Percentiles rank a stretch among this genome's conserved stretches.
Evolutionary conservation across 2,797 vertebrate genomes (phyloP).

Genomic region (Acipenser transmontanus): DNA sequence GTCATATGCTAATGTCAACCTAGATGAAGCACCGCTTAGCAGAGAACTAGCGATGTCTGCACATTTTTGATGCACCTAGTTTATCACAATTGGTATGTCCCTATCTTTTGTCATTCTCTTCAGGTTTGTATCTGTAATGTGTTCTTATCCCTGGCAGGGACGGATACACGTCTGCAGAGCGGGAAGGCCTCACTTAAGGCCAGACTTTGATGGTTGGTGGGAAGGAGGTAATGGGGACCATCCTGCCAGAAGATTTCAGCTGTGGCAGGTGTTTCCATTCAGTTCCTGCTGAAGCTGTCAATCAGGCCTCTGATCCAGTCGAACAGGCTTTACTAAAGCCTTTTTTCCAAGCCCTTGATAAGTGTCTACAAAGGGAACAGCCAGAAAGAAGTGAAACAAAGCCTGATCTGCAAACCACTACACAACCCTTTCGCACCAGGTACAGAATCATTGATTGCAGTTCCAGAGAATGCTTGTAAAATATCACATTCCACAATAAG

Average conservation of each 20-base stretch:
- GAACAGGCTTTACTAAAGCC: constrained; percentile 49
- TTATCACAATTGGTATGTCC: background rate
- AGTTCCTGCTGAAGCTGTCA: constrained; percentile 36
- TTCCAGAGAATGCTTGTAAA: too few species aligned
- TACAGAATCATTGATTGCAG: constrained; percentile 28
- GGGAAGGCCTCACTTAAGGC: constrained; percentile 77
- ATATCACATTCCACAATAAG: too few species aligned
- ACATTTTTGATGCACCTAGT: too few species aligned
- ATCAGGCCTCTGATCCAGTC: background rate
- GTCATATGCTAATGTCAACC: too few species aligned
- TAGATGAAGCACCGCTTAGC: too few species aligned
- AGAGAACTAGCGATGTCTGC: too few species aligned
- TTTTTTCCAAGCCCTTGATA: constrained; percentile 68
- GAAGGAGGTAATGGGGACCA: constrained; percentile 84
- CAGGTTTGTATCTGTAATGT: background rate
- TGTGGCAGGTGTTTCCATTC: constrained; percentile 86
- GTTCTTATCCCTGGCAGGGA: constrained; percentile 53
- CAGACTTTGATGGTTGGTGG: constrained; percentile 82
- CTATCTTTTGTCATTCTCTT: background rate
- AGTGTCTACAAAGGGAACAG: constrained; percentile 36
- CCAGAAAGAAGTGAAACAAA: constrained; percentile 32
- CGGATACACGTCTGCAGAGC: constrained; percentile 79
- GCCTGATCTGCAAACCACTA: constrained; percentile 64
- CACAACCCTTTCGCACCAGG: constrained; percentile 76
- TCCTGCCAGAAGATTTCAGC: constrained; percentile 76